Conservation (phyloP, 2,113 vertebrate species). For the Gobius niger region DNA sequence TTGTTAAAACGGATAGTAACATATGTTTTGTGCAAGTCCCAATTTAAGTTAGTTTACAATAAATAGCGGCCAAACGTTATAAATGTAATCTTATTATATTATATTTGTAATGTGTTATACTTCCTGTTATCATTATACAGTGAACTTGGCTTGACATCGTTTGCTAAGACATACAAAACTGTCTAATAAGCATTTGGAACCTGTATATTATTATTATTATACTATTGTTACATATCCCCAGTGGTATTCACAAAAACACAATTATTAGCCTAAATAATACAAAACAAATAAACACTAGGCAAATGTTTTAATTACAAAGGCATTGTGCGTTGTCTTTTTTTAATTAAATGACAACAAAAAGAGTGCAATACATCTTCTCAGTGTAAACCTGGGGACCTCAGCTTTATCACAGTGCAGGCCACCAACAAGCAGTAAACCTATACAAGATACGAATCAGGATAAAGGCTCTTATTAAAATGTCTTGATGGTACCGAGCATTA, state of each 20-base stretch:
- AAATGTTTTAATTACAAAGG: no score
- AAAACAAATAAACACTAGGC: no score
- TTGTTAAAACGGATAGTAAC: neutral
- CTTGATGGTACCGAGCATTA: neutral
- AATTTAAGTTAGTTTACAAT: neutral
- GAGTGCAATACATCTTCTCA: no score
- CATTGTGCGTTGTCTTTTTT: no score
- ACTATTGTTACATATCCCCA: no score
- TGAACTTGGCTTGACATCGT: neutral
- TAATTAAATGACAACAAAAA: no score
- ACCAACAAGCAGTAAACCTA: neutral
- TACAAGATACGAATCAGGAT: slow-evolving; percentile 13
- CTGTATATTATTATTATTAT: no score
- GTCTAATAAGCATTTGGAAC: neutral
- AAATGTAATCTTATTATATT: neutral
- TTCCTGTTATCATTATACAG: neutral
- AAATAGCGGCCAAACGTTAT: neutral
- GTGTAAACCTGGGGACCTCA: neutral
- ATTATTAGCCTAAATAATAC: no score
- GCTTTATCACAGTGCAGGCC: neutral
- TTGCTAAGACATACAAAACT: neutral
- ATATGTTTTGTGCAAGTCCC: neutral
- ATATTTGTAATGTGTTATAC: neutral
- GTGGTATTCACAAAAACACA: no score
- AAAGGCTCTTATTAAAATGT: slow-evolving; percentile 22